Conservation (phyloP, 64 coral and sea anemone genomes). For the Exaiptasia diaphana region DNA sequence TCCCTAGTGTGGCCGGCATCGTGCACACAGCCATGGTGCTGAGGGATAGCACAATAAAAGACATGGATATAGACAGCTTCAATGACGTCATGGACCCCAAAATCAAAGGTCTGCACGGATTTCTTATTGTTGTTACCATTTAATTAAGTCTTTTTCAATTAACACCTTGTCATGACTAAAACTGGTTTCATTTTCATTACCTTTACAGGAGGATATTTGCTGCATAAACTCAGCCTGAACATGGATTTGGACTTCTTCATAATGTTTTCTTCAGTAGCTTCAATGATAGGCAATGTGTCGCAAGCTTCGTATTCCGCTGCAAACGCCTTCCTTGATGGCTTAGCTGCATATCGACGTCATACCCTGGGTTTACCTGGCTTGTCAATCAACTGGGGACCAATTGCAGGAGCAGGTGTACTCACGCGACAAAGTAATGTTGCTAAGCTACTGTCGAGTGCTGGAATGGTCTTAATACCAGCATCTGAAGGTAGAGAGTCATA, state of each 20-base stretch:
- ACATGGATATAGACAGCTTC: slow-evolving; percentile 41
- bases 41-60: slow-evolving; percentile 51
- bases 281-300: slow-evolving; percentile 35
- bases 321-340: slow-evolving; percentile 59
- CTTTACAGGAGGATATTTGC: slow-evolving; percentile 36
- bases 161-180: too few relatives aligned
- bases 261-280: slow-evolving; percentile 60
- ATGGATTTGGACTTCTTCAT: slow-evolving; percentile 77
- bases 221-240: slow-evolving; percentile 52
- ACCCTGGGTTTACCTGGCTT: slow-evolving; percentile 57
- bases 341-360: slow-evolving; percentile 49
- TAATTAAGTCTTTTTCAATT: neutral
- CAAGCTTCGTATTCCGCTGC: slow-evolving; percentile 45
- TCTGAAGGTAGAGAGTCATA: slow-evolving; percentile 9
- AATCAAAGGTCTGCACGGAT: slow-evolving; percentile 48
- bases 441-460: neutral
- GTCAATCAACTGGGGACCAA: slow-evolving; percentile 71
- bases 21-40: slow-evolving; percentile 68
- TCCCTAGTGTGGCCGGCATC: slow-evolving; percentile 70
- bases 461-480: slow-evolving; percentile 24
- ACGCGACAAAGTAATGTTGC: slow-evolving; percentile 2
- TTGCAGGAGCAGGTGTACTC: slow-evolving; percentile 63
- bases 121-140: neutral
- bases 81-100: slow-evolving; percentile 43
- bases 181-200: neutral